These are phyloP conservation scores for Ophioderma brevispina DNA, from an alignment of 35 echinoderm and acorn worm genomes.

Conservation along the genomic window DNA sequence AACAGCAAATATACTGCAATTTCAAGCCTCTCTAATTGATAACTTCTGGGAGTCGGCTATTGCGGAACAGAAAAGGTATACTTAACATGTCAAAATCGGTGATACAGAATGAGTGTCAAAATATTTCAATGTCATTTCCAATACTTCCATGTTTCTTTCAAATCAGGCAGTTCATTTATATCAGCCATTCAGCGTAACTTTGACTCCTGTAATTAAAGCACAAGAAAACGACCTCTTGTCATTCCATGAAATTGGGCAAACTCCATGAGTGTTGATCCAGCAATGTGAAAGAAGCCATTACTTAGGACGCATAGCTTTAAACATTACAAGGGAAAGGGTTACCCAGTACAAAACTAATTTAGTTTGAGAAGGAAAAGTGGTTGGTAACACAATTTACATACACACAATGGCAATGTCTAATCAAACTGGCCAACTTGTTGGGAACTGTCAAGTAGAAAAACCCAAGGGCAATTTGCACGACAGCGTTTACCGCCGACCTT, in stretches of 20 bases:
- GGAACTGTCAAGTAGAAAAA: constrained; percentile 54
- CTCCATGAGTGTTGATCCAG: constrained; percentile 29
- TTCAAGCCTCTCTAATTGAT: neutral
- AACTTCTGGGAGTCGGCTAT: neutral
- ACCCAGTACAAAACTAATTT: constrained; percentile 32
- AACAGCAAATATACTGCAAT: neutral
- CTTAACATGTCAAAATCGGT: too few species aligned
- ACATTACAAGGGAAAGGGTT: constrained; percentile 50
- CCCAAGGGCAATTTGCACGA: too few species aligned
- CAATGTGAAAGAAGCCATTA: neutral
- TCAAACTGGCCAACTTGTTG: constrained; percentile 23
- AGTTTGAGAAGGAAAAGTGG: constrained; percentile 56
- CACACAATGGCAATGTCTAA: constrained; percentile 41
- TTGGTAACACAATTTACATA: constrained; percentile 61
- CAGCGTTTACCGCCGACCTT: constrained; percentile 45
- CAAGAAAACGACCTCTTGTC: constrained; percentile 42
- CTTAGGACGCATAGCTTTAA: constrained; percentile 52
- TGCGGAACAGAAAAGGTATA: too few species aligned
- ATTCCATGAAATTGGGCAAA: constrained; percentile 35
- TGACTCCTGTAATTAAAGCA: neutral
- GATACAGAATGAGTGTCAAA: too few species aligned
- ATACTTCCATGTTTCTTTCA: too few species aligned
- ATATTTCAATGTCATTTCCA: too few species aligned
- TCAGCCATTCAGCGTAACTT: too few species aligned
- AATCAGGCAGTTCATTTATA: too few species aligned